Evolutionary conservation across 2,888 invertebrate genomes (phyloP), one percentile per base, ranked within the genome.

Genomic region (Archips crataeganus): DNA sequence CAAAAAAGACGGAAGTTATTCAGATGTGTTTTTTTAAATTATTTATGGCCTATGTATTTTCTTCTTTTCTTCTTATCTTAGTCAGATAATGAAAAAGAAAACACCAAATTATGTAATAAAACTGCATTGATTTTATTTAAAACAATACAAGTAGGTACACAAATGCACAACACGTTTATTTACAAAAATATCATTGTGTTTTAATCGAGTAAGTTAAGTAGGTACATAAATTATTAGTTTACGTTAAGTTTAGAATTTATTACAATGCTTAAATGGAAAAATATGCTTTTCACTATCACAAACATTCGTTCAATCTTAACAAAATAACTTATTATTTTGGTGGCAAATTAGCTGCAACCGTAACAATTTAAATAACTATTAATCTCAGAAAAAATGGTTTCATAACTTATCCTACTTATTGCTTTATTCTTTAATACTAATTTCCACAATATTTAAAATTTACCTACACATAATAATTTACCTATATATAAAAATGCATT

Each of bases 101-200:
- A 9, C 23, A 47, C 47, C 64, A 1, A 49, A 65, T 49, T 49
- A 15, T 49, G 11, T 45, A 36, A 34, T 11, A 57, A 54, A 61
- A 42, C 32, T 66, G 47, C 51, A 61, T 61, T 45, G 42, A 54
- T 75, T 76, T 78, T 77, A 77, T 78, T 77, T 76, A 47, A 78
- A 81, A 80, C 76, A 77, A 79, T 75, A 76, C 67, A 68, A 66
- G 49, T 34, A 75, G 45, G 71, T 89, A 91, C 87, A 87, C 84
- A 88, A 89, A 88, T 87, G 84, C 88, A 90, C 89, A 88, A 88
- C 85, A 89, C 82, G 77, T 87, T 87, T 91, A 92, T 90, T 89
- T 91, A 92, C 91, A 92, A 92, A 91, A 80, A 79, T 74, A 74
- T 32, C 36, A 47, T 70, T 65, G 70, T 5, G 64, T 69, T 61